Base-by-base conservation (phyloP, 2,113 vertebrate species). In the Empidonax traillii region DNA sequence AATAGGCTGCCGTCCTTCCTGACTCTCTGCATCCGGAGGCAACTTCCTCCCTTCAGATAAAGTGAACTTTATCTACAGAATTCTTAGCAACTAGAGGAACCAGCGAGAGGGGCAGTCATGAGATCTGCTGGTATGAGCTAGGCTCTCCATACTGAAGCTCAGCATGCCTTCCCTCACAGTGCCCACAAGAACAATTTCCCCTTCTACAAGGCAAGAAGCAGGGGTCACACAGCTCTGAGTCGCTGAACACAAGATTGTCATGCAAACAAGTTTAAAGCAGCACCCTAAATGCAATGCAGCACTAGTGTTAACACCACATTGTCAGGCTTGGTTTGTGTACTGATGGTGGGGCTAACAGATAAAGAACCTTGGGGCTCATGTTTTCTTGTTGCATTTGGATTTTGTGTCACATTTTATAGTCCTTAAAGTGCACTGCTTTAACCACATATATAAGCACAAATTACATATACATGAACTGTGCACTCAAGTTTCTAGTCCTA, bases 1-100 rank as follows among this genome's bases (percentile, higher is more conserved):
- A 89, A 56, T 9, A 76, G 68, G 49, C 76, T 37, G 68, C 92
- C 56, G 47, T 93, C 80, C 77, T 96, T 97, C 90, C 96, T 90
- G 90, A 28, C 78, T 81, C 61, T 39, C 73, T 15, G 43, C 47
- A 92, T 95, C 93, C 33, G 71, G 81, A 1, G 0, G 58, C 51
- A 46, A 83, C 88, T 95, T 96, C 96, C 96, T 95, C 88, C 61
- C 69, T 67, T 27, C 80, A 68, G 92, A 93, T 90, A 75, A 85
- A 76, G 61, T 59, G 27, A 85, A 91, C 30, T 88, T 96, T 84
- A 93, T 95, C 94, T 93, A 6, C 8, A 94, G 76, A 65, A 52
- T 33, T 81, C 79, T 84, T 21, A 35, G 52, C 25, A 63, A 87
- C 10, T 10, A 39, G 59, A 77, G 56, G 85, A 88, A 74, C 67